Base-by-base conservation (phyloP, 2,113 vertebrate genomes). In the Halichoeres trimaculatus region DNA sequence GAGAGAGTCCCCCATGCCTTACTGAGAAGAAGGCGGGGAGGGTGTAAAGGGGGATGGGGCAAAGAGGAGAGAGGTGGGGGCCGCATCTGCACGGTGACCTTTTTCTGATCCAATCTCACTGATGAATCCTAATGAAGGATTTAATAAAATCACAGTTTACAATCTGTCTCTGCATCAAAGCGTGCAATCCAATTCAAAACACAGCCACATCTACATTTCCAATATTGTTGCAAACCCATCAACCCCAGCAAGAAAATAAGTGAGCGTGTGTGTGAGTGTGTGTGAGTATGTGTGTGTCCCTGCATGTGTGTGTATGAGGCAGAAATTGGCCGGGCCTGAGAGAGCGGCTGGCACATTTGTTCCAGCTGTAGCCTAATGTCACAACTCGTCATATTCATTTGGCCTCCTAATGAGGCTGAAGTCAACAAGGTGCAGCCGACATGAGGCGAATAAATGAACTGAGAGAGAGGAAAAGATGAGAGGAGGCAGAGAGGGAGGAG, bases 61-160 rank as follows among this genome's bases (percentile, higher is more conserved):
- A 74, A 76, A 73, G 72, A 59, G 40, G 52, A 70, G 72, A 50
- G 66, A 36, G 51, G 45, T 24, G 66, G 78, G 82, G 86, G 85
- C 80, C 47, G 78, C 88, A 89, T 95, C 90, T 91, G 87, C 92
- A 93, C 88, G 64, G 92, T 95, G 93, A 94, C 94, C 93, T 94
- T 94, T 94, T 92, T 94, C 93, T 94, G 93, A 94, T 94, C 92
- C 93, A 94, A 93, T 94, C 94, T 93, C 84, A 84, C 93, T 94
- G 93, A 94, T 95, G 94, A 95, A 94, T 94, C 92, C 93, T 94
- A 95, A 95, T 95, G 94, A 95, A 94, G 93, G 94, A 93, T 94
- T 94, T 94, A 94, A 94, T 95, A 94, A 94, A 94, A 95, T 93
- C 93, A 93, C 92, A 93, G 92, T 94, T 93, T 93, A 94, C 93